Evolutionary conservation across 2,113 vertebrate species (phyloP), one percentile per base, ranked within the genome.

Genomic region (Lamprotornis superbus): DNA sequence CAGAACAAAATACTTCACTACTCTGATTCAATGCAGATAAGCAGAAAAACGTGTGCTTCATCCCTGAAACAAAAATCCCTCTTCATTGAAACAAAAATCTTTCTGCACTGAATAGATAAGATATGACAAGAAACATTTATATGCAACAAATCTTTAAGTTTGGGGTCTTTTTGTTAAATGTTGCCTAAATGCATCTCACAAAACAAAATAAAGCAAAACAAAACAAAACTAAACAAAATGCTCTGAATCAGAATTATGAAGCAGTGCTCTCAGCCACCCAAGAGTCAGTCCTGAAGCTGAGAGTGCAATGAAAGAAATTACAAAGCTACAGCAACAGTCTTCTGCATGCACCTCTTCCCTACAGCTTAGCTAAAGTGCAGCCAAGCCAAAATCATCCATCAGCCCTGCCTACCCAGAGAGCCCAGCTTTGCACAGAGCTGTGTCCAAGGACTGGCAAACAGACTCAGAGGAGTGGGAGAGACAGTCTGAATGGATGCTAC

Each of bases 401-500:
- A 69, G 23, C n/a, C 15, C n/a, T 40, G 11, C 37, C 53, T 37
- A 31, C 31, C 16, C 5, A 0, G 23, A 61, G 11, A 90, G 24
- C 19, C 31, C 4, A 9, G 50, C 40, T 95, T 37, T 86, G 80
- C 25, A 17, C 19, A 11, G 3, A 79, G 23, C 59, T 77, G 19
- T 21, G 30, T 37, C 50, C 82, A 57, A 68, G 30, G 33, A 27
- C 53, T 44, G 59, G 59, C 28, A 37, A 79, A 28, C 15, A 60
- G 47, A 30, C 33, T 50, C 39, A 31, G 60, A 84, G 46, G 44
- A 68, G 40, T 4, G 2, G 40, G 18, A 77, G 33, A 74, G 55
- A 59, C 23, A n/a, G 11, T 13, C 11, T 37, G 46, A 65, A 53
- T 2, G 28, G 46, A 25, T 0, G 0, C 23, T 44, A 4, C 0